These are phyloP conservation scores for Apodemus agrarius DNA, from an alignment of 2,797 vertebrate genomes.

Conservation along the genomic window DNA sequence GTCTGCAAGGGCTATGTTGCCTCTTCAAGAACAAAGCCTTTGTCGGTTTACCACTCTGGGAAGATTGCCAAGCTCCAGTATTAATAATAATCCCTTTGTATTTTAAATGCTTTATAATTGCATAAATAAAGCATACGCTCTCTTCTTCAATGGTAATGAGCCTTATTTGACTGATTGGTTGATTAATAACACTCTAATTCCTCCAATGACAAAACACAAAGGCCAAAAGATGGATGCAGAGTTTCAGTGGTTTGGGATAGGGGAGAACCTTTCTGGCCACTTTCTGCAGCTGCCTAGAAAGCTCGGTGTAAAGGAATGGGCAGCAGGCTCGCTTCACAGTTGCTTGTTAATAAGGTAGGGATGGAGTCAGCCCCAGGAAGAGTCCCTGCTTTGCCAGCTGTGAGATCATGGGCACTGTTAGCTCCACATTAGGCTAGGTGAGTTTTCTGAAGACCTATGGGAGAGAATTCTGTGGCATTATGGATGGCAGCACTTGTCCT, in stretches of 20 bases:
- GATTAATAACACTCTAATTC: conserved; percentile 81
- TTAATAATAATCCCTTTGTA: conserved; percentile 87
- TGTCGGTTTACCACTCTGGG: conserved; percentile 82
- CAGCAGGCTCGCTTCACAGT: no score
- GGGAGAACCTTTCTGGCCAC: background rate
- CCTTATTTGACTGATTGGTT: conserved; percentile 85
- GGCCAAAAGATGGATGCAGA: conserved; percentile 42
- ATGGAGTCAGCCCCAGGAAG: background rate
- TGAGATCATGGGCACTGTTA: background rate
- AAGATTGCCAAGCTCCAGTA: conserved; percentile 83
- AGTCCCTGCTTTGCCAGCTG: background rate
- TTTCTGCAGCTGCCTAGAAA: background rate
- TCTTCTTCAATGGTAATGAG: conserved; percentile 84
- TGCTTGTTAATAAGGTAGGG: background rate
- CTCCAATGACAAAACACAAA: conserved; percentile 77
- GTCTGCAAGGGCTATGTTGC: conserved; percentile 32
- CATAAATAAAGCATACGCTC: conserved; percentile 83
- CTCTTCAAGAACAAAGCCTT: conserved; percentile 78
- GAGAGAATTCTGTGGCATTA: background rate
- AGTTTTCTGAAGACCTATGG: background rate
- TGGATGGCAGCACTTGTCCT: background rate
- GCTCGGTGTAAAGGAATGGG: background rate
- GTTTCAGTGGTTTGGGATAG: background rate
- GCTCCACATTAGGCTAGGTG: background rate
- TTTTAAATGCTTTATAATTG: conserved; percentile 85